Percentiles rank a stretch among this genome's conserved stretches.
These are phyloP conservation scores for Teinopalpus imperialis DNA, from an alignment of 2,888 invertebrate species.

Conservation along the genomic window DNA sequence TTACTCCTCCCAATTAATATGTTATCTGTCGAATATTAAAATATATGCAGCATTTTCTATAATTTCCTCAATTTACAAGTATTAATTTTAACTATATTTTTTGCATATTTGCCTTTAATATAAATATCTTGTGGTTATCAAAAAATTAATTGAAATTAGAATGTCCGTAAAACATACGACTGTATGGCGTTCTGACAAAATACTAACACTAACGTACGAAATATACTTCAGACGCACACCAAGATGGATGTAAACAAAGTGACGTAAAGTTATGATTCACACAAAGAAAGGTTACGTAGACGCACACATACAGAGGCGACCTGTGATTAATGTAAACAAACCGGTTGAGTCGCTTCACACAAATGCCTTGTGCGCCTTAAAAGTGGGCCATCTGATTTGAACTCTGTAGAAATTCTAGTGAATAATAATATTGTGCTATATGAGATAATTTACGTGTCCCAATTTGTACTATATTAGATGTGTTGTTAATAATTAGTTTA, in stretches of 20 bases:
- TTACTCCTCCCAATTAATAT: too few species aligned
- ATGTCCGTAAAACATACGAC: background rate
- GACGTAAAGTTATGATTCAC: constrained; percentile 71
- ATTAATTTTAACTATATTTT: too few species aligned
- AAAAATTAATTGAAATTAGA: background rate
- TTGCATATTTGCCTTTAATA: too few species aligned
- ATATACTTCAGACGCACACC: constrained; percentile 36
- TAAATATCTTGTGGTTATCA: too few species aligned
- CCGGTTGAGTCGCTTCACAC: constrained; percentile 57
- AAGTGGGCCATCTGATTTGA: constrained; percentile 71
- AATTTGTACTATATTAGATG: constrained; percentile 6
- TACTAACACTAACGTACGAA: constrained; percentile 41
- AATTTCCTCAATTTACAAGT: too few species aligned
- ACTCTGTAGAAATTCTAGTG: constrained; percentile 31
- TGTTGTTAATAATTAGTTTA: background rate
- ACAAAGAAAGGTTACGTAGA: constrained; percentile 43
- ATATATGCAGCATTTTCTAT: too few species aligned
- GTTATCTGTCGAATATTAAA: too few species aligned
- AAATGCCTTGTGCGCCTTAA: constrained; percentile 36
- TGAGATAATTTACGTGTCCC: constrained; percentile 22
- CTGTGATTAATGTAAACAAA: constrained; percentile 76
- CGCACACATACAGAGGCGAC: constrained; percentile 48
- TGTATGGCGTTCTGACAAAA: constrained; percentile 17
- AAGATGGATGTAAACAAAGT: constrained; percentile 70
- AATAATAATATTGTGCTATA: constrained; percentile 27